Evolutionary conservation across 2,113 vertebrate genomes (phyloP), one percentile per base, ranked within the genome.

Genomic region (Hiodon alosoides): DNA sequence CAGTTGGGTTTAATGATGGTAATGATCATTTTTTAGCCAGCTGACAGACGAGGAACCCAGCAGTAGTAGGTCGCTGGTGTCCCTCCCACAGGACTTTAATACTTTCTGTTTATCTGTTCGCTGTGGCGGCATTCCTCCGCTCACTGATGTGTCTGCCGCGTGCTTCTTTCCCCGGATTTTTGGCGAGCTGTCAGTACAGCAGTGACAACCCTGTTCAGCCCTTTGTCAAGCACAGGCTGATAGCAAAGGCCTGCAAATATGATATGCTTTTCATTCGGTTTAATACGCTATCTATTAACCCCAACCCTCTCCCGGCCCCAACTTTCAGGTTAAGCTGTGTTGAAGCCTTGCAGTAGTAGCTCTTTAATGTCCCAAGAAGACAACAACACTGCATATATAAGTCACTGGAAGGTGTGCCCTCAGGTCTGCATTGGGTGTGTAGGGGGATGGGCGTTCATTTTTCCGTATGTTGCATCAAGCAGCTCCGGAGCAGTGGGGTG

Each of bases 1-100:
- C 84, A 82, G 77, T 86, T 83, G 68, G 17, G 74, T 87, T 81
- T 86, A 87, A 84, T 81, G 80, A 88, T 86, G 72, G 77, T 74
- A 85, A 85, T 85, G 81, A 88, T 88, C 67, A 83, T 81, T 86
- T 85, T 84, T 76, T 31, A 31, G 31, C 31, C 31, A 31, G 31
- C 31, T 31, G 31, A 31, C 31, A 31, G 31, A 31, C 53, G 61
- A 46, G 79, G 58, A 62, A 79, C 54, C 79, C 68, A 67, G 79
- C 76, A 60, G 16, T 10, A 51, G 71, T 13, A 52, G 3, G 31
- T 14, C 13, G 11, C 46, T 16, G 50, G 16, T 47, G n/a, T 10
- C 6, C 67, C 59, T 55, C 47, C 62, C 66, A 78, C 7, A 62
- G 72, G 84, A 80, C 60, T 61, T 81, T 67, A 62, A 79, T 72